These are phyloP conservation scores for Drosophila athabasca DNA, from an alignment of 1,140 invertebrate genomes.

Conservation along the genomic window DNA sequence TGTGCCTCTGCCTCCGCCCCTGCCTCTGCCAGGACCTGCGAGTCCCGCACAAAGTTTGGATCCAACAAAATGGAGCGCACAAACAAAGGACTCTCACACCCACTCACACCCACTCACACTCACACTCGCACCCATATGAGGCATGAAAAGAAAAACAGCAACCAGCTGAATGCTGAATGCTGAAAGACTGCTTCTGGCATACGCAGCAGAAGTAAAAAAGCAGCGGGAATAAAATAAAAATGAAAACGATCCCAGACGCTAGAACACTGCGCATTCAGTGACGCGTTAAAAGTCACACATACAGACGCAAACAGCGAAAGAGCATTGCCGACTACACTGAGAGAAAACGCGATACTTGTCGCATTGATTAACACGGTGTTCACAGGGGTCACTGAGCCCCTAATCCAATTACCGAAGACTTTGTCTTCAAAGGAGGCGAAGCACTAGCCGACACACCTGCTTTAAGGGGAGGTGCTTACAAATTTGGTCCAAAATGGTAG, in stretches of 20 bases:
- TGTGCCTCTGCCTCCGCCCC: slow-evolving; percentile 23
- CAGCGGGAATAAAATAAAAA: slow-evolving; percentile 30
- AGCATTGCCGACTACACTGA: slow-evolving; percentile 28
- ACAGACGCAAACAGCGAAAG: slow-evolving; percentile 30
- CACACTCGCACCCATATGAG: slow-evolving; percentile 8
- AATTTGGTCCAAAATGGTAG: too few species aligned
- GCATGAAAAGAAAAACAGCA: slow-evolving; percentile 56
- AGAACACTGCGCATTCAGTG: slow-evolving; percentile 76
- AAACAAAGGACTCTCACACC: slow-evolving; percentile 71
- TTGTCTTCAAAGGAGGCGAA: too few species aligned
- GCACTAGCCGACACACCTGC: too few species aligned
- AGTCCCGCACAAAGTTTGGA: slow-evolving; percentile 71
- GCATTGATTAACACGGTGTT: too few species aligned
- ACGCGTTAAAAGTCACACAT: slow-evolving; percentile 75
- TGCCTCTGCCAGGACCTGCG: slow-evolving; percentile 9
- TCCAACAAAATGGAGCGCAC: slow-evolving; percentile 79
- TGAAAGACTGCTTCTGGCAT: slow-evolving; percentile 44
- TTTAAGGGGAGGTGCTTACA: too few species aligned
- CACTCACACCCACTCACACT: too few species aligned
- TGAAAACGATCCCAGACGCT: slow-evolving; percentile 49
- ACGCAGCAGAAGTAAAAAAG: slow-evolving; percentile 5
- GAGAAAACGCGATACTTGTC: not conserved
- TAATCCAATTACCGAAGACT: too few species aligned
- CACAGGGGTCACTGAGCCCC: too few species aligned
- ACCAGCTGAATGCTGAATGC: slow-evolving; percentile 27